Base-by-base conservation (phyloP, 2,797 vertebrate species). In the Schizopygopsis malacanthus region DNA sequence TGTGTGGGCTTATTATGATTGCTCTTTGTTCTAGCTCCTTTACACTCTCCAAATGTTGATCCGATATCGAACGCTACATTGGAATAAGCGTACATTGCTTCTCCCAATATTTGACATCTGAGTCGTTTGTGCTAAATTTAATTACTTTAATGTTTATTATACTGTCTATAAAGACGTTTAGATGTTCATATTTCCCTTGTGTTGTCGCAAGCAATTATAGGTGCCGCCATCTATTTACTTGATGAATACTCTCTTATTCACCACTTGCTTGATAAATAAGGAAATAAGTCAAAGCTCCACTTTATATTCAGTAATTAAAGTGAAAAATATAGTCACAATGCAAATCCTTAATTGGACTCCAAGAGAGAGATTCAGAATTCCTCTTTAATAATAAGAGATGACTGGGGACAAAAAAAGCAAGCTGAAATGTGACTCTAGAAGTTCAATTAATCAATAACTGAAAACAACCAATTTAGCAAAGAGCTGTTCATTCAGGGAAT, bases 321-420 rank as follows among this genome's bases (percentile, higher is more conserved):
- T 99, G 98, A 99, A 99, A 99, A 99, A 99, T 99, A 97, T 96
- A 97, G 97, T 97, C 96, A 96, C 97, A 96, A 97, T 97, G 97
- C 97, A 99, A 99, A 99, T 99, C 97, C 97, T 98, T 99, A 99
- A 99, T 99, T 99, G 98, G 98, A 98, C 98, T 98, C 98, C 98
- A 96, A 96, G 97, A 97, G 98, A 97, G 98, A 98, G 97, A 98
- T 97, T 97, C 96, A 96, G 97, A 98, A 98, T 99, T 97, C 97
- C 96, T 98, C 97, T 98, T 99, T 98, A 97, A 98, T 98, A 99
- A 99, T 97, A 98, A 97, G 96, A 97, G 97, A 98, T 99, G 98
- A 98, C 97, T 98, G 93, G 96, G 96, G 96, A 97, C 97, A 97
- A 97, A 98, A 98, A 98, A 98, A 98, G 97, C 96, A 92, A 92